phyloP scores from a whole-genome alignment of 2,113 vertebrate species.

The Reinhardtius hippoglossoides region DNA sequence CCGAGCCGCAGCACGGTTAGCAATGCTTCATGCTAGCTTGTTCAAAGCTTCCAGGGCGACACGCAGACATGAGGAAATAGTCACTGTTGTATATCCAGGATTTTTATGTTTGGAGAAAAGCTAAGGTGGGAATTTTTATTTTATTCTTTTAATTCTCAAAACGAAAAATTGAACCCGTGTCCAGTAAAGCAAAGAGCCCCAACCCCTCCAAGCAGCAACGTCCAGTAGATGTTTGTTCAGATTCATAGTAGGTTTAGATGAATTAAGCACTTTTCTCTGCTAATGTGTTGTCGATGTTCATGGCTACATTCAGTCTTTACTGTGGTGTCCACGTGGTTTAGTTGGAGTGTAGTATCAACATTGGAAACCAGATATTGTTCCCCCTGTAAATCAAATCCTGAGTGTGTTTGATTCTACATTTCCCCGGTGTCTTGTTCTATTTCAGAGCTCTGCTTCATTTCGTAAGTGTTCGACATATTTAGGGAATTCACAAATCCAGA shows the following conservation, averaged over 20 bases:
- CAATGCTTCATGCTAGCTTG: not conserved
- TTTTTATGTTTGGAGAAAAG: conserved; percentile 8
- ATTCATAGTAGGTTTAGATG: conserved; percentile 30
- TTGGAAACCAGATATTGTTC: no score
- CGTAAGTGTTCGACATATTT: no score
- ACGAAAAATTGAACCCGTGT: conserved; percentile 42
- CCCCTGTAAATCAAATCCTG: not conserved
- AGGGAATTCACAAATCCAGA: not conserved
- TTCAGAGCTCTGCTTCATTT: not conserved
- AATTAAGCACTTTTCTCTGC: conserved; percentile 41
- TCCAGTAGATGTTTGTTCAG: conserved; percentile 24
- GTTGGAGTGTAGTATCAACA: no score
- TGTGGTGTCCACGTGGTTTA: not conserved
- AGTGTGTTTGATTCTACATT: not conserved
- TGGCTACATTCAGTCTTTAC: conserved; percentile 17
- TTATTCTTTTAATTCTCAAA: conserved; percentile 41
- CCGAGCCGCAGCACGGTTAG: not conserved
- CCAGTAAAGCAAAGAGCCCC: not conserved
- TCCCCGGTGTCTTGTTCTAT: conserved; percentile 6
- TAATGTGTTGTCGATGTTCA: conserved; percentile 27
- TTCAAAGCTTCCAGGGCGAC: not conserved
- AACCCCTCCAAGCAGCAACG: conserved; percentile 20
- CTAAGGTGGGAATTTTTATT: not conserved
- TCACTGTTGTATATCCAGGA: not conserved
- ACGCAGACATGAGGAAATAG: not conserved